Evolutionary conservation across 2,888 invertebrate species (phyloP).

Genomic region (Cylindroiulus punctatus): DNA sequence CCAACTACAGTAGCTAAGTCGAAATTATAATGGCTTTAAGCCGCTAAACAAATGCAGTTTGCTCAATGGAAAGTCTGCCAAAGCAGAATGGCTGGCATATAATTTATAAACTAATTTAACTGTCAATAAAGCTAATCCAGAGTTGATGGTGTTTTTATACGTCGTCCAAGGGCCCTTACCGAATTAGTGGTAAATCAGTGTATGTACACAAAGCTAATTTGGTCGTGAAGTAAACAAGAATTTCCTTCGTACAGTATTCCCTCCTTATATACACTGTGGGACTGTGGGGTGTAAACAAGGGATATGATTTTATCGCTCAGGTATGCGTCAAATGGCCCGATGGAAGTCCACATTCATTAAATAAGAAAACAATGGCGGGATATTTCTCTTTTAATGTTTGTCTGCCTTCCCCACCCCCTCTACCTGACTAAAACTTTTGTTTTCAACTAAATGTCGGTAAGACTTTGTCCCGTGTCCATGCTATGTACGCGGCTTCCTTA

Average conservation of each 20-base stretch:
- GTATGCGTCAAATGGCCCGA: not conserved
- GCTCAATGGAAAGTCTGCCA: not conserved
- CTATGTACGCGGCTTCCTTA: not conserved
- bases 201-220: too few species aligned
- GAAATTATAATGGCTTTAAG: constrained; percentile 11
- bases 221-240: too few species aligned
- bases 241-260: too few species aligned
- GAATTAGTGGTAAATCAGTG: not conserved
- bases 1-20: not conserved
- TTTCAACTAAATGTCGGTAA: not conserved
- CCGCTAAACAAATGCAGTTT: constrained; percentile 4
- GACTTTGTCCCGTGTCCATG: not conserved
- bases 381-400: not conserved
- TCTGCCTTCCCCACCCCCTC: not conserved
- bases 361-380: not conserved
- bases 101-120: constrained; percentile 6
- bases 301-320: not conserved
- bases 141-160: not conserved
- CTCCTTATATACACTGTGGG: not conserved
- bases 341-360: constrained; percentile 30
- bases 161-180: not conserved
- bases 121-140: not conserved
- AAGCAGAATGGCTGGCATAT: not conserved
- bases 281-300: not conserved
- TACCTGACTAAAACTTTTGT: not conserved